Percentiles rank a stretch among this genome's conserved stretches.
These are phyloP conservation scores for Urocyon cinereoargenteus DNA, from an alignment of 2,797 vertebrate species.

Conservation along the genomic window DNA sequence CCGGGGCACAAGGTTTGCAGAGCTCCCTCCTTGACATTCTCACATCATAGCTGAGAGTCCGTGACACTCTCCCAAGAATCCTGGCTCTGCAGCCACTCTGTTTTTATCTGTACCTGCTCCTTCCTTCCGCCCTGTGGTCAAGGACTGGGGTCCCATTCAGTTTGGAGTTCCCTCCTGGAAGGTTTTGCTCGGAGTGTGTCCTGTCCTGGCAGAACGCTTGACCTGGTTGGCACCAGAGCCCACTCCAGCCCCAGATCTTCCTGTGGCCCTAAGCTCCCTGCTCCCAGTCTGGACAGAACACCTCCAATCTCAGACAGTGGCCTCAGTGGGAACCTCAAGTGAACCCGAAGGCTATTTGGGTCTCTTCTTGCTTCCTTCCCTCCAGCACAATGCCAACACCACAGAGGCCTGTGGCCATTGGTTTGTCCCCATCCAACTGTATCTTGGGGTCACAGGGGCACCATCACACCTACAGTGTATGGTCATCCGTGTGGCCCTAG, in stretches of 20 bases:
- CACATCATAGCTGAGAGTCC: too few species aligned
- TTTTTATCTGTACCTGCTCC: not conserved
- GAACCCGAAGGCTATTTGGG: fast-evolving
- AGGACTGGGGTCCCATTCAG: not conserved
- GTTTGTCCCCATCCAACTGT: not conserved
- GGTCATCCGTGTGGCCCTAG: fast-evolving
- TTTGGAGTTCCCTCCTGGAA: not conserved
- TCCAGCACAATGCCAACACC: not conserved
- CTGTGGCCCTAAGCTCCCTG: fast-evolving
- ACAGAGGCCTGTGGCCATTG: not conserved
- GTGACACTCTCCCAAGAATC: not conserved
- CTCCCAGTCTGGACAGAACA: not conserved
- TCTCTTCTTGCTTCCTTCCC: not conserved
- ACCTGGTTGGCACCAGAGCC: too few species aligned
- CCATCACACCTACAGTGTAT: fast-evolving
- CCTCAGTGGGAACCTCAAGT: not conserved
- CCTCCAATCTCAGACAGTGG: not conserved
- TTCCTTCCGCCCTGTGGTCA: not conserved
- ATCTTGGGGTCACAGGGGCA: fast-evolving
- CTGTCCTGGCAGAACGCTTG: not conserved
- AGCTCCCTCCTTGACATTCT: not conserved
- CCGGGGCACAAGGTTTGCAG: too few species aligned
- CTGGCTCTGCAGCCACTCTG: not conserved
- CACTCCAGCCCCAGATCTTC: not conserved
- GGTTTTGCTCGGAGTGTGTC: not conserved